Evolutionary conservation across 2,797 vertebrate genomes (phyloP).

Genomic region (Etheostoma nigrum): DNA sequence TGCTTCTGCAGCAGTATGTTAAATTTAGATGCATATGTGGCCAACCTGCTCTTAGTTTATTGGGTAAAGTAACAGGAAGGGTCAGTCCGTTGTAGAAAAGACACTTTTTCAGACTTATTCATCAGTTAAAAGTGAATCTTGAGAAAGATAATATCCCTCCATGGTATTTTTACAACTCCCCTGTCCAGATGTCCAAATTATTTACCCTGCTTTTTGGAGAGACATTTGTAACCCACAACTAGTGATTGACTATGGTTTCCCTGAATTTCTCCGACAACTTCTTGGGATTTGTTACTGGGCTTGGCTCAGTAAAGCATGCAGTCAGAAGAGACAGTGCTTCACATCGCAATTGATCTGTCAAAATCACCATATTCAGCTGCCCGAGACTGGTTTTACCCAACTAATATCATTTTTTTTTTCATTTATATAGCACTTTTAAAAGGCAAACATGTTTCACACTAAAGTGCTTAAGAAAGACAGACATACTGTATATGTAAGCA

Average conservation of each 20-base stretch:
- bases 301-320: not conserved
- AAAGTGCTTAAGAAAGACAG: too few species aligned
- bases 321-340: not conserved
- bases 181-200: not conserved
- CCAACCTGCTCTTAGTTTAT: conserved; percentile 3
- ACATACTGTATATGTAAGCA: too few species aligned
- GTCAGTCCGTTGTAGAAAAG: not conserved
- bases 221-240: conserved; percentile 10
- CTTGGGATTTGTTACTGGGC: not conserved
- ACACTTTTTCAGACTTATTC: conserved; percentile 14
- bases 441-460: too few species aligned
- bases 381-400: not conserved
- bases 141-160: conserved; percentile 10
- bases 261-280: not conserved
- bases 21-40: conserved; percentile 9
- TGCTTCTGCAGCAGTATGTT: conserved; percentile 31
- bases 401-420: too few species aligned
- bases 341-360: too few species aligned
- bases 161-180: conserved; percentile 4
- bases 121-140: conserved; percentile 11
- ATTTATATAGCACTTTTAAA: too few species aligned
- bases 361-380: not conserved
- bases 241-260: not conserved
- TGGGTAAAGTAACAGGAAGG: not conserved
- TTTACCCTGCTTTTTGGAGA: conserved; percentile 11